Percentiles rank a stretch among this genome's conserved stretches.
These are phyloP conservation scores for Aradus depressus DNA, from an alignment of 2,888 invertebrate genomes.

Conservation along the genomic window DNA sequence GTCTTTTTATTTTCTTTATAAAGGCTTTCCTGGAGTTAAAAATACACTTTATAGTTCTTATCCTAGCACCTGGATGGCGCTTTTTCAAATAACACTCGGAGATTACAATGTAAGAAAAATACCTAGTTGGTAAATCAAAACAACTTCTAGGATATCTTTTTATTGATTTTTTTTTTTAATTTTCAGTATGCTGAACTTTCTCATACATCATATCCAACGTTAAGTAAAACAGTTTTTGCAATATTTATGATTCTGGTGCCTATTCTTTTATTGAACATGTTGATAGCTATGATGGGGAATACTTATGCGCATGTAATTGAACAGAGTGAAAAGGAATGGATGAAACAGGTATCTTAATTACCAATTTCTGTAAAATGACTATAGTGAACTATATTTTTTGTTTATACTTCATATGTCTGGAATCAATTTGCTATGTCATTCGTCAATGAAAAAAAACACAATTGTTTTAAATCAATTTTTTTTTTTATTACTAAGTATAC, in stretches of 20 bases:
- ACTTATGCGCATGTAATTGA: constrained; percentile 96
- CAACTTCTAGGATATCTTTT: too few relatives aligned
- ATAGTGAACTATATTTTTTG: too few relatives aligned
- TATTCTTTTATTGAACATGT: constrained; percentile 87
- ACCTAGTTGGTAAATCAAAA: neutral
- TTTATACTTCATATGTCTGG: too few relatives aligned
- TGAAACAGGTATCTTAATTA: constrained; percentile 60
- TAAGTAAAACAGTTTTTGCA: constrained; percentile 92
- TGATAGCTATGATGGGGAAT: constrained; percentile 99
- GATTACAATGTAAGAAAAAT: constrained; percentile 79
- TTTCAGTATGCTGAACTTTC: constrained; percentile 82
- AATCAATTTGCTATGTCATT: too few relatives aligned
- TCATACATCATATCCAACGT: constrained; percentile 77
- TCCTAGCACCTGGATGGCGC: constrained; percentile 90
- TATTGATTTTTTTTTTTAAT: neutral
- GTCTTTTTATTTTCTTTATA: constrained; percentile 89
- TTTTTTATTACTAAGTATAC: too few relatives aligned
- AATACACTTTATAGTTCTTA: constrained; percentile 73
- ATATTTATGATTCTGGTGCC: constrained; percentile 97
- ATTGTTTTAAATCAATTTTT: too few relatives aligned
- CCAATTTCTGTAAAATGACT: too few relatives aligned
- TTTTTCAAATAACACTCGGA: constrained; percentile 94
- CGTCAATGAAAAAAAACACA: too few relatives aligned
- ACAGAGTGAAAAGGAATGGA: constrained; percentile 98
- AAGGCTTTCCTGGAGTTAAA: constrained; percentile 71